Conservation (phyloP, 2,113 vertebrate species). For the Geococcyx californianus region DNA sequence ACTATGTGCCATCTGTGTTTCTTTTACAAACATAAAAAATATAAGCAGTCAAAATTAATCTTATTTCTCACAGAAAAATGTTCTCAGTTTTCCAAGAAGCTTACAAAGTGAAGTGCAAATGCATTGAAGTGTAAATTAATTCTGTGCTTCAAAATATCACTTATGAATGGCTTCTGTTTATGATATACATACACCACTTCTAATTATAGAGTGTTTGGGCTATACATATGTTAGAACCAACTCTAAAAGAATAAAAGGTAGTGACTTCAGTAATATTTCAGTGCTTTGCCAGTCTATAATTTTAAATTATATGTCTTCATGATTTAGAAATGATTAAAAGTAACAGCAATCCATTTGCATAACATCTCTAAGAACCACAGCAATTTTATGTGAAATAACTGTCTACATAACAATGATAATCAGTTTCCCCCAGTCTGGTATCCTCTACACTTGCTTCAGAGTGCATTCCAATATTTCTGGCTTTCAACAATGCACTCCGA, state of each 20-base stretch:
- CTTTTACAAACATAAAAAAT: not conserved
- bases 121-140: not conserved
- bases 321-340: not conserved
- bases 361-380: not conserved
- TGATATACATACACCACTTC: not conserved
- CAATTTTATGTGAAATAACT: not conserved
- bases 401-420: not conserved
- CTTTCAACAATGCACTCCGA: not conserved
- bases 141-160: not conserved
- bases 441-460: not conserved
- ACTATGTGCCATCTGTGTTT: not conserved
- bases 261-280: not conserved
- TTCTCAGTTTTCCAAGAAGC: not conserved
- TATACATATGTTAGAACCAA: not conserved
- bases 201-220: not conserved
- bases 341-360: not conserved
- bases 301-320: not conserved
- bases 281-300: not conserved
- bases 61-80: not conserved
- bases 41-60: not conserved
- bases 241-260: not conserved
- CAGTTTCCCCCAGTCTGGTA: not conserved
- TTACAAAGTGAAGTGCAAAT: not conserved
- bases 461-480: not conserved
- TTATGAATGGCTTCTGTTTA: not conserved